Base-by-base conservation (phyloP, 2,113 vertebrate species). In the Ivindomyrus marchei region DNA sequence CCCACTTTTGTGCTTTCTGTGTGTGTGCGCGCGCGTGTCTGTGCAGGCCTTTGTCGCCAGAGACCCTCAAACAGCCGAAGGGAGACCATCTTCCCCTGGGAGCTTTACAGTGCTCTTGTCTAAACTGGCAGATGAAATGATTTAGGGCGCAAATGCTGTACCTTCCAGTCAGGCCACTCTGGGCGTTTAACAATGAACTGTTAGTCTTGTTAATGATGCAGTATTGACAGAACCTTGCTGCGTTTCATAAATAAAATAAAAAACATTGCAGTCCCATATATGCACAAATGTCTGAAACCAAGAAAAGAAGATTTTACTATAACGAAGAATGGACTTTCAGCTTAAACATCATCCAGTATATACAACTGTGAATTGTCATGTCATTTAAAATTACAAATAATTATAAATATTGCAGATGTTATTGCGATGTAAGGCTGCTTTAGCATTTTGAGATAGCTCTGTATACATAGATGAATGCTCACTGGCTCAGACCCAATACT, bases 1-100 rank as follows among this genome's bases (percentile, higher is more conserved):
- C 92, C 93, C 80, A 89, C 56, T 89, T 36, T 88, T 92, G 87
- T 88, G 62, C 62, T 70, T 47, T 50, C 46, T 89, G 31, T 39
- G 7, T 84, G 74, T 42, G 49, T 89, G 88, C 4, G 50, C 0
- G 52, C 4, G 52, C 42, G 13, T 89, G 77, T 84, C 42, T 85
- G 53, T 77, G 53, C n/a, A 19, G 62, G 47, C 87, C 62, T 89
- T 77, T 90, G 74, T 85, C 36, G 1, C 70, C 17, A 77, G 70
- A 13, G 15, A 19, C 70, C 36, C 36, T 77, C 74, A 77, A 19
- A 42, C 4, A 77, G 74, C 36, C 15, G 6, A 77, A 6, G 31
- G 74, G 74, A 42, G 74, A 39, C 13, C 15, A 19, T 17, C 36
- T 1, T 39, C 31, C 70, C 70, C 31, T 2, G 15, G 70, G 15